Evolutionary conservation across 2,888 invertebrate genomes (phyloP), one percentile per base, ranked within the genome.

Genomic region (Ischnus inquisitorius): DNA sequence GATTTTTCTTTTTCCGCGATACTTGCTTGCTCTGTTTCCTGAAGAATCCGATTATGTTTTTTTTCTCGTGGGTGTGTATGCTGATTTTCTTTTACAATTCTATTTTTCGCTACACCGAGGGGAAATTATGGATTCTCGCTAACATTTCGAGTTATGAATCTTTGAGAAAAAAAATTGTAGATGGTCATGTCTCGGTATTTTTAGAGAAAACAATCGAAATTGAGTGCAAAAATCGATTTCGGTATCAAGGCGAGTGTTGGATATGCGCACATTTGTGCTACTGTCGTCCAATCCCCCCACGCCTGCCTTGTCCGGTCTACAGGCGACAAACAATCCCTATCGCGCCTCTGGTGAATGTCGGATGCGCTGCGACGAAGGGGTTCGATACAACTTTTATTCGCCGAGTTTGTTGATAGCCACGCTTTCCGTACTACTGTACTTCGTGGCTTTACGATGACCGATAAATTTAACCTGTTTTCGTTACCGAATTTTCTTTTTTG

Each of bases 371-470:
- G 28, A 43, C 25, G 14, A 48, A 46, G 39, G 71, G 48, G 14
- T 25, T 28, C 14, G 60, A 82, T 64, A 71, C 82, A 67, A 77
- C 60, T 82, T 71, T 76, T 65, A 77, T 82, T 67, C 71, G 71
- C 46, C 54, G 71, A 77, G 71, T 65, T 82, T 72, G 57, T 65
- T 71, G 62, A 77, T 82, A 72, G 60, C 72, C 72, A 43, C 60
- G 60, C 1, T 25, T 25, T 60, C n/a, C 34, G 25, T 48, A 16
- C 3, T 8, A 74, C n/a, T 60, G 28, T 72, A 60, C 62, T 8
- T 62, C 14, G 62, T 34, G 34, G 22, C 19, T 74, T 64, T 74
- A 64, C 62, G 74, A 74, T 74, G 19, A 74, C 74, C 74, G 46
- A 16, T 10, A 34, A 46, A 62, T 43, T 54, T 14, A 16, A 41